Conservation (phyloP, 2,797 vertebrate species). For the Chloroceryle amazona region DNA sequence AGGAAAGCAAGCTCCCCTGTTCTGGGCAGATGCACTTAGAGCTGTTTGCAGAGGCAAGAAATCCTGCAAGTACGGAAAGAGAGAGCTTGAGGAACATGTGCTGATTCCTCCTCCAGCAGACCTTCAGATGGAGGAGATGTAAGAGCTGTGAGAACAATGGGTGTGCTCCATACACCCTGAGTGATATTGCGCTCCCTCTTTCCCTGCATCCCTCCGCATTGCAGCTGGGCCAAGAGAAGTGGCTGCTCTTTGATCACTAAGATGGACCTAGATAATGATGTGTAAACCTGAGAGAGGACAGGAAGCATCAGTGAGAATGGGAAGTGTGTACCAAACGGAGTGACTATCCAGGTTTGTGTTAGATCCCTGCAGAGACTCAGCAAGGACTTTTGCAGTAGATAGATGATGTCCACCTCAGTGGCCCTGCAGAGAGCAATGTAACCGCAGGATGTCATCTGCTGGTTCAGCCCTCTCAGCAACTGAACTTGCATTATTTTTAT, state of each 20-base stretch:
- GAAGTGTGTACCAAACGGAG: too few relatives aligned
- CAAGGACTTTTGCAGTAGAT: not conserved
- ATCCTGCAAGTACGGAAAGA: not conserved
- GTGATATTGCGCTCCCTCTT: not conserved
- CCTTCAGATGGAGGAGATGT: not conserved
- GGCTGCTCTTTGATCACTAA: not conserved
- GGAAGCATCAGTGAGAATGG: not conserved
- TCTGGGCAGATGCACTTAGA: not conserved
- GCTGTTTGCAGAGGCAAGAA: not conserved
- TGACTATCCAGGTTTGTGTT: not conserved
- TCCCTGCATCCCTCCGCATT: accelerated
- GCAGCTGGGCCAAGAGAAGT: not conserved
- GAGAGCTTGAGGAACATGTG: not conserved
- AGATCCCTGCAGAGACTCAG: not conserved
- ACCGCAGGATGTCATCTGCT: not conserved
- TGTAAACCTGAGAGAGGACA: not conserved
- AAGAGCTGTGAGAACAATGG: not conserved
- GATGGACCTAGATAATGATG: not conserved
- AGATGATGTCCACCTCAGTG: not conserved
- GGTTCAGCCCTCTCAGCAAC: not conserved
- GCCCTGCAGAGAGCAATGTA: not conserved
- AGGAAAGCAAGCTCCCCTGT: not conserved
- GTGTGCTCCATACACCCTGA: accelerated
- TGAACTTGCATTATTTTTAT: not conserved
- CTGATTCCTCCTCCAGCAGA: not conserved